Percentiles rank a stretch among this genome's conserved stretches.
These are phyloP conservation scores for Trissolcus japonicus DNA, from an alignment of 2,888 invertebrate genomes.

Conservation along the genomic window DNA sequence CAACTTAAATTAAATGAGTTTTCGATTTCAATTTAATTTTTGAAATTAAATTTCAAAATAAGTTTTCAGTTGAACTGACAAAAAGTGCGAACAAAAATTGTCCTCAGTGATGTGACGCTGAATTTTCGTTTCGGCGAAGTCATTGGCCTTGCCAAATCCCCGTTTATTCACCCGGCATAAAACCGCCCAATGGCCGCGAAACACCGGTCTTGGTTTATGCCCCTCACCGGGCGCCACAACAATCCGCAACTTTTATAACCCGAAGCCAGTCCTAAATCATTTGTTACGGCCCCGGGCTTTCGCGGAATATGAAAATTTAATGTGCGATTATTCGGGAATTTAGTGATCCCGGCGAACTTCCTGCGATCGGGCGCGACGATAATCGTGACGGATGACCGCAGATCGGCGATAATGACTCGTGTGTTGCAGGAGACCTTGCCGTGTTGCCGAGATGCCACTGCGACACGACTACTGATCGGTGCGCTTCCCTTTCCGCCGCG, in stretches of 20 bases:
- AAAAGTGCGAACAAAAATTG: no score
- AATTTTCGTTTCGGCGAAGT: no score
- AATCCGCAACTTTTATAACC: constrained; percentile 34
- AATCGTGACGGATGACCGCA: constrained; percentile 30
- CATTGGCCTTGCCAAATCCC: constrained; percentile 21
- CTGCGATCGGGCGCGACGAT: constrained; percentile 28
- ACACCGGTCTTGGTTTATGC: constrained; percentile 60
- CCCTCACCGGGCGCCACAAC: constrained; percentile 39
- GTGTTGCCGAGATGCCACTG: no score
- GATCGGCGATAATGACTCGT: constrained; percentile 39
- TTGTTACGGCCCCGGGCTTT: constrained; percentile 30
- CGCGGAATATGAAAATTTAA: constrained; percentile 42
- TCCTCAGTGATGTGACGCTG: no score
- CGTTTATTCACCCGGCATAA: constrained; percentile 71
- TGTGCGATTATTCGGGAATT: constrained; percentile 34
- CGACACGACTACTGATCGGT: constrained; percentile 1
- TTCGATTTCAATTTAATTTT: no score
- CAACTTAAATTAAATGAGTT: no score
- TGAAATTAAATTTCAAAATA: no score
- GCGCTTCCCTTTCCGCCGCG: constrained; percentile 10
- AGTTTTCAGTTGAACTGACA: no score
- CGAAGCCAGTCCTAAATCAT: constrained; percentile 28
- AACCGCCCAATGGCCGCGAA: constrained; percentile 71
- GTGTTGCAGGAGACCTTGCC: background rate
- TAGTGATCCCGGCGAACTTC: constrained; percentile 22